Evolutionary conservation across 1,140 invertebrate species (phyloP), one percentile per base, ranked within the genome.

Genomic region (Agrilus planipennis): DNA sequence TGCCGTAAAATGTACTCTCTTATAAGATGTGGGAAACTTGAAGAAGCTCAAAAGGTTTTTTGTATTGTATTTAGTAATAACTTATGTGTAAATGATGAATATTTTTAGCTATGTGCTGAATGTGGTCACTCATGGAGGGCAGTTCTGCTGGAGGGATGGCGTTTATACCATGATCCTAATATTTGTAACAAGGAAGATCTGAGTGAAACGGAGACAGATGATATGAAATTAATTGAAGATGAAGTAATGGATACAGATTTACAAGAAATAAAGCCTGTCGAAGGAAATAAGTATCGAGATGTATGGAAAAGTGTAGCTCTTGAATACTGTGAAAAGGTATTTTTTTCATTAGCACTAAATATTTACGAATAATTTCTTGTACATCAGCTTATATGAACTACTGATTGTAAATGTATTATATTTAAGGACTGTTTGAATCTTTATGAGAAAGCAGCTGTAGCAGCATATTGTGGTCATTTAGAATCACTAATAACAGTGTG

Each of bases 301-400:
- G 66, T 95, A 1, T 96, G 92, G 92, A 95, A 94, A 69, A 73
- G 50, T 79, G 80, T 55, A 81, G 87, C 44, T 80, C 84, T 77
- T 68, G 76, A 50, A 67, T 90, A 57, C 77, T 73, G 81, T 54
- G 55, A 54, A 30, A 56, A 67, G 45, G 52, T 70, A 52, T 4
- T 34, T 12, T 34, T 18, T 7, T 34, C 32, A 4, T 7, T 34
- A 20, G 11, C n/a, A n/a, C n/a, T n/a, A n/a, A n/a, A n/a, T n/a
- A 9, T 12, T 27, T 9, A 7, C 23, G 23, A 27, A 9, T 27
- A 12, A 12, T 27, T 27, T 12, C 23, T 27, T 27, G 7, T 27
- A 12, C 23, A 27, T 27, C n/a, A n/a, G n/a, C n/a, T n/a, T n/a
- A n/a, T n/a, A n/a, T n/a, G n/a, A n/a, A n/a, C n/a, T n/a, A n/a